A percentile compares a stretch with the other conserved stretches of the same genome.
phyloP scores from a whole-genome alignment of 2,888 invertebrate species.

The Drosophila ochracea region DNA sequence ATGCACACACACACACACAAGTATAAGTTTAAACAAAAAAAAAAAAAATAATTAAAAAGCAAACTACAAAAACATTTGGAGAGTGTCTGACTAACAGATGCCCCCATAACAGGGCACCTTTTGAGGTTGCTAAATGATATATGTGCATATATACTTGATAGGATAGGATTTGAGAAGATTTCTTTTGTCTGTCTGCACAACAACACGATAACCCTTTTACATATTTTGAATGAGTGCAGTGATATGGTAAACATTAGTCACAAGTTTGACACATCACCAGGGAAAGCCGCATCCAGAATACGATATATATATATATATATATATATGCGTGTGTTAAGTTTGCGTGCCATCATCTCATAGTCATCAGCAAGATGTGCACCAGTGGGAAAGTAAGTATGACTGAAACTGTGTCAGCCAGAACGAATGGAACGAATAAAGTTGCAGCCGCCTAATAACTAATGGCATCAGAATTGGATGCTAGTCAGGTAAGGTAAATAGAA shows the following conservation, averaged over 20 bases:
- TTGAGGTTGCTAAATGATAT: neutral
- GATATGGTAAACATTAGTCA: slow-evolving; percentile 14
- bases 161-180: neutral
- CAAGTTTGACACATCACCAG: slow-evolving; percentile 6
- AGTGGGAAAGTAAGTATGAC: slow-evolving; percentile 22
- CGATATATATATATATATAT: neutral
- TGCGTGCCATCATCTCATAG: slow-evolving; percentile 18
- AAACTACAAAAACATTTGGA: neutral
- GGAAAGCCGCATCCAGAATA: slow-evolving; percentile 27
- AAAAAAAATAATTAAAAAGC: no score
- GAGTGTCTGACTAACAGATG: neutral
- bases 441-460: slow-evolving; percentile 31
- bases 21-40: neutral
- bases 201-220: neutral
- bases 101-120: neutral
- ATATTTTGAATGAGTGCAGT: neutral
- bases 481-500: slow-evolving; percentile 6
- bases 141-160: neutral
- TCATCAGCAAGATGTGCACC: slow-evolving; percentile 18
- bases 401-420: slow-evolving; percentile 35
- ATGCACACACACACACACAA: neutral
- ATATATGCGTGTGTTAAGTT: neutral
- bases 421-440: slow-evolving; percentile 19
- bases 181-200: neutral
- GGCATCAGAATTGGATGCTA: slow-evolving; percentile 20